A percentile compares a stretch with the other conserved stretches of the same genome.
Conservation (phyloP, 2,797 vertebrate genomes). For the Clamator glandarius region DNA sequence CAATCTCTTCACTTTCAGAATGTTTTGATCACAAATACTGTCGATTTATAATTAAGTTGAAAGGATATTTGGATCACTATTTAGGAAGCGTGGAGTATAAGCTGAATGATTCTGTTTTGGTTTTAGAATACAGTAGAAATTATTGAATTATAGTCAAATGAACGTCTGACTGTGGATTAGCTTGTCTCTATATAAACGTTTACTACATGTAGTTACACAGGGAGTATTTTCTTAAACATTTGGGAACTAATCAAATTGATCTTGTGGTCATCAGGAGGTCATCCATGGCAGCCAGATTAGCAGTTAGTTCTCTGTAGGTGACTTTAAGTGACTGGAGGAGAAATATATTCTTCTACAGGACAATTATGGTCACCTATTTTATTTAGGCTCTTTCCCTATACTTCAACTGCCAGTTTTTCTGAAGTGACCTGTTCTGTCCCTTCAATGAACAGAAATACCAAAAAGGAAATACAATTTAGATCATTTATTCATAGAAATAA, state of each 20-base stretch:
- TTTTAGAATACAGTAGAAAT: neutral
- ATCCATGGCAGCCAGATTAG: neutral
- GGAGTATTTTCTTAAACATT: neutral
- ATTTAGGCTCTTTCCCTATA: neutral
- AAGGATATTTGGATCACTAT: neutral
- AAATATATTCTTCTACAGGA: neutral
- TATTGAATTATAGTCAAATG: neutral
- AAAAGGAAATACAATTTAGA: neutral
- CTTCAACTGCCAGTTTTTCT: neutral
- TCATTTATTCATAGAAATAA: neutral
- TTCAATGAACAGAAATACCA: neutral
- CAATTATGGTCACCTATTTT: neutral
- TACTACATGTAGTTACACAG: neutral
- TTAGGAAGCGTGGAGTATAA: neutral
- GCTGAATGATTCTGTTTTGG: neutral
- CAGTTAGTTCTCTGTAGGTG: neutral
- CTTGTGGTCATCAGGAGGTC: neutral
- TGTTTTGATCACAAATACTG: neutral
- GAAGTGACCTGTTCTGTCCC: neutral
- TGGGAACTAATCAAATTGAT: neutral
- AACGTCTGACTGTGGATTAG: neutral
- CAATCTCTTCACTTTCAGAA: neutral
- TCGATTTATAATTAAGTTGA: neutral
- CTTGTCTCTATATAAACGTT: neutral
- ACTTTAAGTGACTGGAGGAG: neutral